A percentile compares a stretch with the other conserved stretches of the same genome.
Conservation (phyloP, 2,113 vertebrate species). For the Anarhynchus alexandrinus region DNA sequence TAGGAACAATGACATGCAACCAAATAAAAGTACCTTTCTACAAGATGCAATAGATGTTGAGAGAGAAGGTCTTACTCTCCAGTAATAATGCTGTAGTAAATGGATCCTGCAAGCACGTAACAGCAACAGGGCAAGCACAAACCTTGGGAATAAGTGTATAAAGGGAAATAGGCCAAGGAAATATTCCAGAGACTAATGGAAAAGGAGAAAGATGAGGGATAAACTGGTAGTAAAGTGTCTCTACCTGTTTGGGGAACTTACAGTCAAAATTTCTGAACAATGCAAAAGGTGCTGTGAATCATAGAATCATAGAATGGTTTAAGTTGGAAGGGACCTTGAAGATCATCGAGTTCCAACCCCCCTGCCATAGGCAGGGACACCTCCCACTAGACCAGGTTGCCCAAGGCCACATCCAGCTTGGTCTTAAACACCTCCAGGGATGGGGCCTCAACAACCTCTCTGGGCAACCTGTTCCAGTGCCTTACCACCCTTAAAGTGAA, state of each 20-base stretch:
- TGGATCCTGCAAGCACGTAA: not conserved
- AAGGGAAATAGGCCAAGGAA: not conserved
- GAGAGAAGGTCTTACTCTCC: not conserved
- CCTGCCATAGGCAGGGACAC: no score
- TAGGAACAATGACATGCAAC: not conserved
- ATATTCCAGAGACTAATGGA: not conserved
- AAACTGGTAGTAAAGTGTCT: not conserved
- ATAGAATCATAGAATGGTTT: no score
- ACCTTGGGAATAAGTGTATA: not conserved
- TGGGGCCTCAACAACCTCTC: no score
- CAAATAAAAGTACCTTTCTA: not conserved
- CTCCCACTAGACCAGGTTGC: no score
- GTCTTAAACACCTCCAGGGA: no score
- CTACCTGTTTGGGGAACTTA: not conserved
- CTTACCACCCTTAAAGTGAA: no score
- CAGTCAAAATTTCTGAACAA: not conserved
- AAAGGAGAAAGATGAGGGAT: not conserved
- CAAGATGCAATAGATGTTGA: not conserved
- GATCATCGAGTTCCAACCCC: no score
- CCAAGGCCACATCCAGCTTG: no score
- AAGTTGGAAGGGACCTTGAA: no score
- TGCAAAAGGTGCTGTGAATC: not conserved
- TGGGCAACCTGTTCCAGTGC: no score
- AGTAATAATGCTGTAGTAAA: not conserved
- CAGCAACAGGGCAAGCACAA: not conserved